Conservation (phyloP, 2,113 vertebrate genomes). For the Glareola pratincola region DNA sequence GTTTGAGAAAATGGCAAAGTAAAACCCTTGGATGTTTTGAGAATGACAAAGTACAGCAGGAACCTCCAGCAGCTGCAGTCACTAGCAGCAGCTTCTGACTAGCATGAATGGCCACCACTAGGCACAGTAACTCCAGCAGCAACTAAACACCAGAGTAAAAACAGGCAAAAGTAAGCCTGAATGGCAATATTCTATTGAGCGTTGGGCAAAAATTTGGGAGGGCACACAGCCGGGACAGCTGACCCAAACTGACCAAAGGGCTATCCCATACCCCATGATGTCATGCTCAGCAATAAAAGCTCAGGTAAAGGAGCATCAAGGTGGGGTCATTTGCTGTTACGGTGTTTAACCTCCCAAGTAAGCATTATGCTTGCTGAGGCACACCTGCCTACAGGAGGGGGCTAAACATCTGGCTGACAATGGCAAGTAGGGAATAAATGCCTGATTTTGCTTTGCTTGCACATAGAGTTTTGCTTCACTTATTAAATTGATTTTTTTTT, state of each 20-base stretch:
- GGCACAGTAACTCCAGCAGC: neutral
- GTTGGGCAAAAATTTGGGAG: neutral
- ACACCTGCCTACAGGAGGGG: neutral
- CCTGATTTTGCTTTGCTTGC: neutral
- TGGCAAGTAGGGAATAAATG: neutral
- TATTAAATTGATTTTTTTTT: neutral
- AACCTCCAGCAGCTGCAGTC: neutral
- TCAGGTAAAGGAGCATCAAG: neutral
- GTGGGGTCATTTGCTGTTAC: neutral
- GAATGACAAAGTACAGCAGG: neutral
- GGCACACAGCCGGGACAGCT: neutral
- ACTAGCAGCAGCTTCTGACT: neutral
- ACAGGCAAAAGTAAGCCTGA: neutral
- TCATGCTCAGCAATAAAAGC: neutral
- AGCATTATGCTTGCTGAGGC: neutral
- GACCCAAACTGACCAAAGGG: neutral
- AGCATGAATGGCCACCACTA: neutral
- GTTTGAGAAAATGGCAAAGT: neutral
- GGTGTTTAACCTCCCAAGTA: neutral
- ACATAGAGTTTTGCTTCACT: neutral
- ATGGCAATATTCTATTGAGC: accelerated
- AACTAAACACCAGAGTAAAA: neutral
- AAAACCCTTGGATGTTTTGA: neutral
- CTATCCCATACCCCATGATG: neutral
- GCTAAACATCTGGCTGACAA: neutral